These are phyloP conservation scores for Oreochromis aureus DNA, from an alignment of 2,113 vertebrate species.

Conservation along the genomic window DNA sequence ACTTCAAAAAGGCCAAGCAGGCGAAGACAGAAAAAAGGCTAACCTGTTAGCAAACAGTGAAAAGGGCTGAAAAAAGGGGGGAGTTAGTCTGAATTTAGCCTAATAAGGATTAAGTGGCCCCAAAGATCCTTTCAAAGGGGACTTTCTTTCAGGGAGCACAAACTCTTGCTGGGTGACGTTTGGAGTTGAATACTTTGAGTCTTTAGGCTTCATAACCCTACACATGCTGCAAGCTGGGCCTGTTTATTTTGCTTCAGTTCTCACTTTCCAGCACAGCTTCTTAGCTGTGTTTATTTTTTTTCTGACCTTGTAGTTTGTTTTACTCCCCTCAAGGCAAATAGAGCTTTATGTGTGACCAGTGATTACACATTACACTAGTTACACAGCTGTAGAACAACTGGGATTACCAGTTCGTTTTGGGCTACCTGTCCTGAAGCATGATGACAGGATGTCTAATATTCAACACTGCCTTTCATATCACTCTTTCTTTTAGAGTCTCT, in stretches of 20 bases:
- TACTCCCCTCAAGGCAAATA: conserved; percentile 50
- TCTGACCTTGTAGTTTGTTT: conserved; percentile 59
- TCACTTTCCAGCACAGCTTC: conserved; percentile 49
- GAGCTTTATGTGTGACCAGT: conserved; percentile 36
- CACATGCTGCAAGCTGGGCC: conserved; percentile 42
- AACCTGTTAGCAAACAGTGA: conserved; percentile 94
- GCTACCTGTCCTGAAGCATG: background rate
- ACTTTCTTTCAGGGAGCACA: conserved; percentile 51
- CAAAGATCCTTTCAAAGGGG: conserved; percentile 83
- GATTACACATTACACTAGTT: conserved; percentile 57
- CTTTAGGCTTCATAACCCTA: conserved; percentile 48
- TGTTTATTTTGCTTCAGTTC: conserved; percentile 69
- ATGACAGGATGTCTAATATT: background rate
- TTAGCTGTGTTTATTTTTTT: conserved; percentile 59
- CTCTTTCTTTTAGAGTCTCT: background rate
- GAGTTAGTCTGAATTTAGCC: no score
- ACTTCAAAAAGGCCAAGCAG: conserved; percentile 87
- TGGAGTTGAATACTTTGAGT: conserved; percentile 41
- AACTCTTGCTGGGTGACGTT: conserved; percentile 44
- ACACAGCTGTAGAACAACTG: conserved; percentile 36
- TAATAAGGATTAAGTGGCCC: no score
- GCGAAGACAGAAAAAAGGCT: conserved; percentile 89
- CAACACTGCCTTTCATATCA: background rate
- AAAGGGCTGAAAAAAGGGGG: conserved; percentile 67
- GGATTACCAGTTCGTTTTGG: background rate